Base-by-base conservation (phyloP, 2,113 vertebrate genomes). In the Dinomys branickii region DNA sequence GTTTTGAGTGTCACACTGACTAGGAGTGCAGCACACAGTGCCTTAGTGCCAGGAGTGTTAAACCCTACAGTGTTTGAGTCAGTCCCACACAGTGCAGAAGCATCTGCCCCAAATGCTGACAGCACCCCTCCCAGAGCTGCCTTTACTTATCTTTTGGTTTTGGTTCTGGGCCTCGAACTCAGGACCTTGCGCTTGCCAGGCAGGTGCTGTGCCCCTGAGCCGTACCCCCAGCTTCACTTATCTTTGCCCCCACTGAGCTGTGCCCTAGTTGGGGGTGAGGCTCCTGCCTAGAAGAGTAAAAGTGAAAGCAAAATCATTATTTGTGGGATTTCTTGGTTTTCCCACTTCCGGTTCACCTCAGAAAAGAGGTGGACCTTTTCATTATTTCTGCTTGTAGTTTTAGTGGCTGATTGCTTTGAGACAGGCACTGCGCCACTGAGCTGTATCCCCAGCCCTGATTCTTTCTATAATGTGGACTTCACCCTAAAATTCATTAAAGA, bases 221-320 rank as follows among this genome's bases (percentile, higher is more conserved):
- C 9, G 47, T 50, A 50, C 9, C 47, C 47, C 47, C 47, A 50
- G 47, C 47, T 50, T 50, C 44, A 24, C 35, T 61, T 61, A 52
- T 90, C 78, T 89, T 50, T 56, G 35, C 35, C 30, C 96, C 71
- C 4, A 0, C 9, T 67, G 24, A 20, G 63, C 44, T 84, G 28
- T 52, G 24, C 90, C 41, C n/a, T 56, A n/a, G 10, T 63, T 84
- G 69, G 50, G 63, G 44, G 80, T 61, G 50, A 91, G 56, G 44
- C 33, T 82, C 52, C 61, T 58, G 71, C 52, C 61, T 58, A 78
- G 59, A 47, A 20, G 77, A 85, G 90, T 85, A 30, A 77, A 93
- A 95, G 82, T 96, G 54, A 96, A 88, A 63, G 8, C 22, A 96
- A n/a, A 89, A 3, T 30, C 19, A 41, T 81, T 47, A 20, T 54